These are phyloP conservation scores for Sphecodes monilicornis DNA, from an alignment of 2,888 invertebrate species.

Conservation along the genomic window DNA sequence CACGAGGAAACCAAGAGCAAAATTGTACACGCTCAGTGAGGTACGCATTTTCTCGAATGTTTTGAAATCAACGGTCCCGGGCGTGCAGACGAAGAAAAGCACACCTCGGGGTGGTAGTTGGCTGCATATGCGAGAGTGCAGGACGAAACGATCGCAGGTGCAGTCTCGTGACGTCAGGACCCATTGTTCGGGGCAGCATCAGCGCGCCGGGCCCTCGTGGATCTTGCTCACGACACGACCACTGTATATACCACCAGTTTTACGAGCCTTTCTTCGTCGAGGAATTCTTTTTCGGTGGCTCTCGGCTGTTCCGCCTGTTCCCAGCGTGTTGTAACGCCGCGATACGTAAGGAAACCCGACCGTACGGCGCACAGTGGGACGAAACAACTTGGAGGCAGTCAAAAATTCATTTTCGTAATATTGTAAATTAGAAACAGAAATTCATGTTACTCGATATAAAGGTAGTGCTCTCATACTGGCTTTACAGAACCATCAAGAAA, in stretches of 20 bases:
- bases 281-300: slow-evolving; percentile 46
- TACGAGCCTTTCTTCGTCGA: slow-evolving; percentile 72
- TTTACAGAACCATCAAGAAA: too few relatives aligned
- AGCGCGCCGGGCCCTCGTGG: slow-evolving; percentile 37
- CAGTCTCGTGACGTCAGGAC: slow-evolving; percentile 67
- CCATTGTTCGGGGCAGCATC: slow-evolving; percentile 66
- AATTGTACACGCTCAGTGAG: neutral
- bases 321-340: slow-evolving; percentile 19
- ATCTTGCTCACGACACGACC: slow-evolving; percentile 54
- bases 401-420: too few relatives aligned
- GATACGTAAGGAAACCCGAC: neutral
- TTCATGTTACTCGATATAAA: too few relatives aligned
- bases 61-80: slow-evolving; percentile 2
- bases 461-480: too few relatives aligned
- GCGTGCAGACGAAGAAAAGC: neutral
- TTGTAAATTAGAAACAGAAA: too few relatives aligned
- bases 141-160: slow-evolving; percentile 59
- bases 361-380: neutral
- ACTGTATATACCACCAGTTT: slow-evolving; percentile 58
- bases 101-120: slow-evolving; percentile 26
- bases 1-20: neutral
- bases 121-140: slow-evolving; percentile 39
- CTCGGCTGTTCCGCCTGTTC: slow-evolving; percentile 16
- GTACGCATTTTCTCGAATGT: neutral
- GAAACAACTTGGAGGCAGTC: too few relatives aligned